Evolutionary conservation across 1,140 invertebrate genomes (phyloP).

Genomic region (Solenopsis fugax): DNA sequence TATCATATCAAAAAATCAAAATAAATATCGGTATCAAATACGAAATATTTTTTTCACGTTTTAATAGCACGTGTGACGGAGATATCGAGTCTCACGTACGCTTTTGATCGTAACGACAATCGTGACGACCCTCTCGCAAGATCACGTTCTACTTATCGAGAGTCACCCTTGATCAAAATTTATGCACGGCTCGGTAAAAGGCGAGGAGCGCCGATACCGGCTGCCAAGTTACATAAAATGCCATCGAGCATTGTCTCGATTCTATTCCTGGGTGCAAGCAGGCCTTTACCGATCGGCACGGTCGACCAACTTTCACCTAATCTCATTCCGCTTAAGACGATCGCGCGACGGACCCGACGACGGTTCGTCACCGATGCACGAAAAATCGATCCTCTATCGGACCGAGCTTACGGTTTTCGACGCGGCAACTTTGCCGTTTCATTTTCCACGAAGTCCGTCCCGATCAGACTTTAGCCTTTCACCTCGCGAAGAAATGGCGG

Average conservation of each 20-base stretch:
- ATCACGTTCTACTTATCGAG: constrained; percentile 39
- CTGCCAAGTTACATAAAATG: constrained; percentile 70
- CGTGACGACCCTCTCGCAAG: neutral
- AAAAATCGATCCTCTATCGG: constrained; percentile 17
- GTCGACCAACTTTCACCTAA: constrained; percentile 70
- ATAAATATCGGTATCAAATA: neutral
- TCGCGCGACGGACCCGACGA: too few relatives aligned
- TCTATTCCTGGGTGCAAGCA: constrained; percentile 66
- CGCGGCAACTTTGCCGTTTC: constrained; percentile 6
- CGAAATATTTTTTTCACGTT: neutral
- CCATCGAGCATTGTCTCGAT: constrained; percentile 66
- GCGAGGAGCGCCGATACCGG: constrained; percentile 11
- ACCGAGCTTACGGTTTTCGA: neutral
- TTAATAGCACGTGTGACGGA: neutral
- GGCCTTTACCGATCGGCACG: constrained; percentile 60
- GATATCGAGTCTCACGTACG: neutral
- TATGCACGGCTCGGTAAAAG: constrained; percentile 54
- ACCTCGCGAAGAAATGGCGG: constrained; percentile 49
- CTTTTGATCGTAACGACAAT: neutral
- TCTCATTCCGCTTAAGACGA: constrained; percentile 53
- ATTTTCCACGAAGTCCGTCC: constrained; percentile 46
- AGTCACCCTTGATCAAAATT: constrained; percentile 20
- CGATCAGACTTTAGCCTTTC: constrained; percentile 66
- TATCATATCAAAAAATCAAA: neutral
- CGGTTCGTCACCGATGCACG: constrained; percentile 13